Percentiles rank a stretch among this genome's conserved stretches.
phyloP scores from a whole-genome alignment of 2,888 invertebrate species.

The Cecidostiba fungosa region DNA sequence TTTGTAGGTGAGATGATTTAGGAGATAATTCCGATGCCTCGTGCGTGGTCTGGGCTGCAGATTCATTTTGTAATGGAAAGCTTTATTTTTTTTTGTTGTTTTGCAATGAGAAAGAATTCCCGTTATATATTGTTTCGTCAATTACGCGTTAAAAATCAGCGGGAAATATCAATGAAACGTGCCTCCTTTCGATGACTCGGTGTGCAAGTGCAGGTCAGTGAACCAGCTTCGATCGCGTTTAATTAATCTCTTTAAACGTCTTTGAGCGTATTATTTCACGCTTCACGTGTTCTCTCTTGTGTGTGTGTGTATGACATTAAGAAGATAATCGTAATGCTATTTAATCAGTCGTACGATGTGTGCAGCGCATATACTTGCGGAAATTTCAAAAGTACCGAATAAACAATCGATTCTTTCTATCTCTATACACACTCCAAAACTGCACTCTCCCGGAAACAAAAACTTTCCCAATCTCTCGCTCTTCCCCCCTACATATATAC shows the following conservation, averaged over 20 bases:
- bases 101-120: background rate
- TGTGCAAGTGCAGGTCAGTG: constrained; percentile 1
- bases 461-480: background rate
- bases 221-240: constrained; percentile 21
- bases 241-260: constrained; percentile 47
- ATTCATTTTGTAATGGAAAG: background rate
- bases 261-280: constrained; percentile 44
- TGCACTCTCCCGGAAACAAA: background rate
- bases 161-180: background rate
- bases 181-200: background rate
- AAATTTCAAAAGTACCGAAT: too few relatives aligned
- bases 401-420: background rate
- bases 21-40: background rate
- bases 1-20: background rate
- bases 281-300: constrained; percentile 4
- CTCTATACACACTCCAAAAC: background rate
- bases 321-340: constrained; percentile 17
- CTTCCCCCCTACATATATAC: background rate
- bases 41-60: background rate
- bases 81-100: background rate
- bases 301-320: background rate
- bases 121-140: too few relatives aligned
- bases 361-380: too few relatives aligned
- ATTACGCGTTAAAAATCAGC: background rate
- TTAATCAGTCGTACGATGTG: constrained; percentile 2